Evolutionary conservation across 2,797 vertebrate genomes (phyloP).

Genomic region (Gymnocypris eckloni): DNA sequence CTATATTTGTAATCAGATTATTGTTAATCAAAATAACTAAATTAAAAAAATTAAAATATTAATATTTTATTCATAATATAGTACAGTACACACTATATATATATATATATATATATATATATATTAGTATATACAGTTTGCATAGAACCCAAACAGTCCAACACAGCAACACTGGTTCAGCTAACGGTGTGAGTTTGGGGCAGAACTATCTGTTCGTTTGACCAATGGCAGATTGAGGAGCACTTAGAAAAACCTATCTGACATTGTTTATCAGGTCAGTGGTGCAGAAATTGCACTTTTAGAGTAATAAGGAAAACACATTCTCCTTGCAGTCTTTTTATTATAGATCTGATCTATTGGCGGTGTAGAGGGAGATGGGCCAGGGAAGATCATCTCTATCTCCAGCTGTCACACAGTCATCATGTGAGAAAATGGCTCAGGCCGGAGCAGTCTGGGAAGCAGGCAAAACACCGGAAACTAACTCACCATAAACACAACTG

Average conservation of each 20-base stretch:
- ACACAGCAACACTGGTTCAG: neutral
- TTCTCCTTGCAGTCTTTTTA: slow-evolving; percentile 15
- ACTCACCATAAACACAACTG: slow-evolving; percentile 32
- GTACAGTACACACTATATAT: too few relatives aligned
- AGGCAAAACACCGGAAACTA: slow-evolving; percentile 3
- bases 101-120: too few relatives aligned
- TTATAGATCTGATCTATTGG: slow-evolving; percentile 32
- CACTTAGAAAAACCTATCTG: neutral
- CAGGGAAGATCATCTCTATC: slow-evolving; percentile 56
- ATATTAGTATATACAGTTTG: neutral
- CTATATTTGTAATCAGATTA: neutral
- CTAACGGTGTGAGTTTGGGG: neutral
- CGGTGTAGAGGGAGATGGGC: slow-evolving; percentile 45
- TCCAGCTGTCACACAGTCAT: slow-evolving; percentile 63
- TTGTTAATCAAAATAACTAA: neutral
- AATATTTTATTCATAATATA: too few relatives aligned
- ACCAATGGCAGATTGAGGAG: neutral
- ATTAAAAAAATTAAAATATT: too few relatives aligned
- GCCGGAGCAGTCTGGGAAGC: slow-evolving; percentile 45
- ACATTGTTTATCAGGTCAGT: neutral
- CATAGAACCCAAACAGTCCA: neutral
- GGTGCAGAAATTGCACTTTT: neutral
- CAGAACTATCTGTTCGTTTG: neutral
- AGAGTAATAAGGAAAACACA: neutral
- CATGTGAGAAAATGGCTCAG: slow-evolving; percentile 57